Conservation (phyloP, 23 tunicate genomes). For the Diplosoma virens region DNA sequence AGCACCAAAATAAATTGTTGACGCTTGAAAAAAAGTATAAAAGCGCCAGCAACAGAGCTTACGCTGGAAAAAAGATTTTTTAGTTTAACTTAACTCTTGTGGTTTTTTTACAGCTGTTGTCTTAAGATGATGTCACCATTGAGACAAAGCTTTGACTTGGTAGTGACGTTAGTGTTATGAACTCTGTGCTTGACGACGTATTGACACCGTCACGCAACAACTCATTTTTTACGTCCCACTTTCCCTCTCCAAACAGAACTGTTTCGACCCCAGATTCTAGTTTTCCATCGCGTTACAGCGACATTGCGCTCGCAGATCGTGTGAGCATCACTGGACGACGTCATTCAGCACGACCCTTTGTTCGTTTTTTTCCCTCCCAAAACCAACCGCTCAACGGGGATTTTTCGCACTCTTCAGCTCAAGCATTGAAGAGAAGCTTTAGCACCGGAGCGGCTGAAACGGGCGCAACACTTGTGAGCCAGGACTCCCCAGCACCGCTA, state of each 20-base stretch:
- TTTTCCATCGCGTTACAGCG: neutral
- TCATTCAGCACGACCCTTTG: slow-evolving; percentile 1
- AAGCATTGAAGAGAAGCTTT: slow-evolving; percentile 58
- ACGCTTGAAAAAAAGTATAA: too few relatives aligned
- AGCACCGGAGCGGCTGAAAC: slow-evolving; percentile 60
- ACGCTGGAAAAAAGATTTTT: too few relatives aligned
- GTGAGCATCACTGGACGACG: slow-evolving; percentile 56
- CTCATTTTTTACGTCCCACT: slow-evolving; percentile 1
- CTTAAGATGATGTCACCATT: neutral
- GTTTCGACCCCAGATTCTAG: neutral
- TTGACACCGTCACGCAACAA: neutral
- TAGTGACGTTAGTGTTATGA: slow-evolving; percentile 17
- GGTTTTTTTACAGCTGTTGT: too few relatives aligned
- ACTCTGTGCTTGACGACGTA: slow-evolving; percentile 17
- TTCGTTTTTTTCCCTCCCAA: neutral
- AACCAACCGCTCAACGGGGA: neutral
- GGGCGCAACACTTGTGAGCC: slow-evolving; percentile 14
- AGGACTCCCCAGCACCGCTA: neutral
- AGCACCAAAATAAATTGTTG: too few relatives aligned
- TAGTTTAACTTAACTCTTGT: too few relatives aligned
- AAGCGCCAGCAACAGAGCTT: too few relatives aligned
- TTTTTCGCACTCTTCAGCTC: neutral
- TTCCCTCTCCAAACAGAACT: neutral
- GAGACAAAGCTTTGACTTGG: neutral
- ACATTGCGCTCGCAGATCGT: slow-evolving; percentile 43